Conservation (phyloP, 2,888 invertebrate genomes). For the Eretmocerus hayati region DNA sequence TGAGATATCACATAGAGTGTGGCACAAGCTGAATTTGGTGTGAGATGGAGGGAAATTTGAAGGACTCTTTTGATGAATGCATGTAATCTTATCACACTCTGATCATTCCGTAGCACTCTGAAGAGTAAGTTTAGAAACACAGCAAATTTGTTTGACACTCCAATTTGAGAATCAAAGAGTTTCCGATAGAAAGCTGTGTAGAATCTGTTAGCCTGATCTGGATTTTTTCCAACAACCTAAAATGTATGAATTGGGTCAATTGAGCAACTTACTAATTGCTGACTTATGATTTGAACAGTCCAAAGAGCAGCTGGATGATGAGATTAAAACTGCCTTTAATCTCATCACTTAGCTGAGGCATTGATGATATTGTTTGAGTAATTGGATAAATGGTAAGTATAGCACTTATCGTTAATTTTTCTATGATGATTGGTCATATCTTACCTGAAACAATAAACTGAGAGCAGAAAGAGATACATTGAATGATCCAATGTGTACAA, state of each 20-base stretch:
- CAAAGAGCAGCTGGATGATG: too few relatives aligned
- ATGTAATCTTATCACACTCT: slow-evolving; percentile 61
- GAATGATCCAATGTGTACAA: slow-evolving; percentile 75
- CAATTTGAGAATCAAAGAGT: slow-evolving; percentile 67
- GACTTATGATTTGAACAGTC: too few relatives aligned
- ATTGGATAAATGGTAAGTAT: neutral
- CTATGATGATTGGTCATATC: too few relatives aligned
- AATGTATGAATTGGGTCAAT: slow-evolving; percentile 7
- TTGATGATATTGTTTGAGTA: neutral
- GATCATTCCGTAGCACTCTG: slow-evolving; percentile 77
- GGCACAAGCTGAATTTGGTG: slow-evolving; percentile 74
- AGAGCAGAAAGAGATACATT: slow-evolving; percentile 58
- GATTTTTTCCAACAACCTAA: slow-evolving; percentile 35
- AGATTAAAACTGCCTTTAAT: too few relatives aligned
- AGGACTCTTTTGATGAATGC: slow-evolving; percentile 82
- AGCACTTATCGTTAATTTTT: too few relatives aligned
- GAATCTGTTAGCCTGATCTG: slow-evolving; percentile 53
- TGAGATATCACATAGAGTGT: slow-evolving; percentile 75
- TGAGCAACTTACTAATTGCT: too few relatives aligned
- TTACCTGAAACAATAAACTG: slow-evolving; percentile 51
- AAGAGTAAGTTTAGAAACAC: slow-evolving; percentile 81
- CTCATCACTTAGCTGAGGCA: neutral
- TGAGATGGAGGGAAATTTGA: slow-evolving; percentile 64
- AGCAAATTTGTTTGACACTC: slow-evolving; percentile 63
- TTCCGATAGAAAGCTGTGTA: slow-evolving; percentile 87